A percentile compares a stretch with the other conserved stretches of the same genome.
phyloP scores from a whole-genome alignment of 2,888 invertebrate genomes.

The Drosophila greeni region DNA sequence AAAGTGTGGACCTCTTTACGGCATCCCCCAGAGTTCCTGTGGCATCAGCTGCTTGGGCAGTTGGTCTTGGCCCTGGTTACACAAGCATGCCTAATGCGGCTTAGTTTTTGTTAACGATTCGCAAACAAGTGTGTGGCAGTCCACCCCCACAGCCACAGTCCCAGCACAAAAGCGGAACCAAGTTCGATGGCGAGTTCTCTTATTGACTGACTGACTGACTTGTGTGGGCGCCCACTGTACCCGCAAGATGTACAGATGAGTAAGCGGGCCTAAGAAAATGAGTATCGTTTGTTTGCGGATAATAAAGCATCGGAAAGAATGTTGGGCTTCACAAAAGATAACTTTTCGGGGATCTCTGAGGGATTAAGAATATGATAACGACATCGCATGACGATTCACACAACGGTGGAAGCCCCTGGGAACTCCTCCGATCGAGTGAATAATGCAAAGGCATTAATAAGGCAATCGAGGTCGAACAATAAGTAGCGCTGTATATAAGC shows the following conservation, averaged over 20 bases:
- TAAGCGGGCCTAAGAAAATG: constrained; percentile 50
- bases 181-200: constrained; percentile 53
- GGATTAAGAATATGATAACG: constrained; percentile 9
- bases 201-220: constrained; percentile 25
- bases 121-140: constrained; percentile 52
- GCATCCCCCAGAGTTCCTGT: constrained; percentile 18
- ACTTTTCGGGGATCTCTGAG: constrained; percentile 19
- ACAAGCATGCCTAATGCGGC: constrained; percentile 61
- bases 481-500: not conserved
- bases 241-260: constrained; percentile 31
- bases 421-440: constrained; percentile 22
- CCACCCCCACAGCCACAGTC: constrained; percentile 31
- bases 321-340: constrained; percentile 4
- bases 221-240: constrained; percentile 18
- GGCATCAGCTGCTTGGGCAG: constrained; percentile 45
- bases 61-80: constrained; percentile 24
- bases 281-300: constrained; percentile 44
- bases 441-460: constrained; percentile 17
- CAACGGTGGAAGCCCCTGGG: constrained; percentile 14
- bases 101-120: constrained; percentile 69
- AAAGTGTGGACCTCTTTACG: constrained; percentile 49
- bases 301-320: constrained; percentile 35
- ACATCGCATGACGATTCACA: constrained; percentile 17
- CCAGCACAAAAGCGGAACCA: constrained; percentile 39
- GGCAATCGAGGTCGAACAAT: constrained; percentile 28